Percentiles rank a stretch among this genome's conserved stretches.
Conservation (phyloP, 1,140 invertebrate species). For the Paraescarpia echinospica region DNA sequence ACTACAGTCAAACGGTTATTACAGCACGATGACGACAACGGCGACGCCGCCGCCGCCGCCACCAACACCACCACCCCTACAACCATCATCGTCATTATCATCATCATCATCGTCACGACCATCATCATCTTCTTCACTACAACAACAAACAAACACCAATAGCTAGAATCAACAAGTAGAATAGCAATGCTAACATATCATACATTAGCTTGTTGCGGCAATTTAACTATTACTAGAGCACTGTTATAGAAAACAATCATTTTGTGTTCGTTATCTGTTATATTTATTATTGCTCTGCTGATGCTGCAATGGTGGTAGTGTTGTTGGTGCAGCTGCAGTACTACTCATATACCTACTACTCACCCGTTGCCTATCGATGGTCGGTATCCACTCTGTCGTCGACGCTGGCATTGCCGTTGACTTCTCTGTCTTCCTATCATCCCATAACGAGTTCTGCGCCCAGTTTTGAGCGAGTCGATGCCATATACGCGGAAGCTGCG, state of each 20-base stretch:
- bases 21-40: neutral
- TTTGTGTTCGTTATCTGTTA: neutral
- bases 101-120: too few relatives aligned
- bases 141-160: neutral
- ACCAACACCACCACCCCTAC: too few relatives aligned
- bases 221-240: neutral
- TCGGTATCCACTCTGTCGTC: neutral
- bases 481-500: neutral
- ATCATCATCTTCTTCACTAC: too few relatives aligned
- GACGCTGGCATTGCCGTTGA: neutral
- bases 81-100: too few relatives aligned
- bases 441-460: neutral
- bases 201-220: neutral
- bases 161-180: neutral
- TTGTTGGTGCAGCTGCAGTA: neutral
- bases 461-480: neutral
- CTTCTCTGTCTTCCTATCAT: neutral
- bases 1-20: neutral
- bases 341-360: neutral
- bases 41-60: neutral
- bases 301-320: neutral
- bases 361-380: neutral
- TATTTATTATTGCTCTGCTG: neutral
- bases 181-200: too few relatives aligned
- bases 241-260: neutral